Base-by-base conservation (phyloP, 2,888 invertebrate species). In the Rosalia funebris region DNA sequence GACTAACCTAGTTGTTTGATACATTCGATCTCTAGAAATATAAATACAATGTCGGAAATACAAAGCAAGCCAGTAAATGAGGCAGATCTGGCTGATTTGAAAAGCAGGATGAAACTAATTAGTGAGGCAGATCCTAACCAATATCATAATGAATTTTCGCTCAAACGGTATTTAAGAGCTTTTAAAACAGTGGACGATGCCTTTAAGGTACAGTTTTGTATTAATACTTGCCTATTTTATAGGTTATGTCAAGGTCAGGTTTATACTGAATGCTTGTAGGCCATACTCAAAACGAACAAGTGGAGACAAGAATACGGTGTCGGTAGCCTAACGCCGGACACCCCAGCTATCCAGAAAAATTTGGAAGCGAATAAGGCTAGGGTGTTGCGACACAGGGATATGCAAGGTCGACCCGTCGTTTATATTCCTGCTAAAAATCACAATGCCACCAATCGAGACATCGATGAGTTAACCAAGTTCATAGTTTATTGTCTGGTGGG, bases 361-460 rank as follows among this genome's bases (percentile, higher is more conserved):
- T 78, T 85, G 60, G 79, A 84, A 60, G 77, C 77, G 4, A 85
- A 84, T 54, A 91, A 90, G 78, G 91, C 90, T 0, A 83, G 88
- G 68, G 88, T 92, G 1, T 78, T 92, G 45, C 82, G 87, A 61
- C 90, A 91, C 75, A 84, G 91, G 62, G 92, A 92, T 73, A 87
- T 89, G 75, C 79, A 83, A 32, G 91, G 91, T 1, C 83, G 92
- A 64, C 92, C 92, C 12, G 89, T 92, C 60, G 84, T 92, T 59
- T 92, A 92, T 75, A 91, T 92, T 75, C 91, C 91, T 62, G 89
- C 90, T 9, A 90, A 88, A 78, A 90, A 91, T 77, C 91, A 92
- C 77, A 88, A 85, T 75, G 87, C 86, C 9, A 89, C 85, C 71
- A 89, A 90, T 46, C 84, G 92, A 70, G 86, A 90, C 75, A 89